These are phyloP conservation scores for Eumeta japonica DNA, from an alignment of 1,140 invertebrate genomes.

Conservation along the genomic window DNA sequence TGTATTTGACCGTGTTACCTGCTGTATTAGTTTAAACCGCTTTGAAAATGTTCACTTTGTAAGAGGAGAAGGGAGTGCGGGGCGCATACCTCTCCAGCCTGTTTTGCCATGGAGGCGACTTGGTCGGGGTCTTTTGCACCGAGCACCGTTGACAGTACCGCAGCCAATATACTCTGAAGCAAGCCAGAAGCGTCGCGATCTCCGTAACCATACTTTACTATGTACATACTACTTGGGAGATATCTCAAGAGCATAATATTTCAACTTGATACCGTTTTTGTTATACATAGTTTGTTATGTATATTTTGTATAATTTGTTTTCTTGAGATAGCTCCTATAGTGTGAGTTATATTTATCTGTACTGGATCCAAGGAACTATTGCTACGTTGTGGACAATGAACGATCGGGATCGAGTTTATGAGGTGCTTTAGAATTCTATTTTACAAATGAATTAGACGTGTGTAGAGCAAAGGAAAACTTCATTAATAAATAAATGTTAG, in stretches of 20 bases:
- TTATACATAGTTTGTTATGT: no score
- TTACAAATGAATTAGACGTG: no score
- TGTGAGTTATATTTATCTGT: constrained; percentile 33
- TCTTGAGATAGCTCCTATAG: constrained; percentile 3
- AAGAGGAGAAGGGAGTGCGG: constrained; percentile 38
- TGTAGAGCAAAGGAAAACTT: no score
- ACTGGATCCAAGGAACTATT: constrained; percentile 27
- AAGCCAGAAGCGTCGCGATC: constrained; percentile 58
- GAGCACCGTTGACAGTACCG: constrained; percentile 82
- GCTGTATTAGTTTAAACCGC: no score
- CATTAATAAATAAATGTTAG: no score
- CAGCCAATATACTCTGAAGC: constrained; percentile 83
- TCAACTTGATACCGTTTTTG: no score
- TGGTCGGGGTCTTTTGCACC: constrained; percentile 86
- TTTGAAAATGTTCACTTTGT: no score
- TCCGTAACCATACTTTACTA: constrained; percentile 55
- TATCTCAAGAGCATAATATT: constrained; percentile 43
- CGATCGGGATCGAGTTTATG: no score
- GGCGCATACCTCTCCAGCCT: constrained; percentile 85
- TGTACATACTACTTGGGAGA: constrained; percentile 37
- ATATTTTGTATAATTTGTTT: no score
- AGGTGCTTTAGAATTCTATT: no score
- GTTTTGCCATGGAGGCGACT: constrained; percentile 86
- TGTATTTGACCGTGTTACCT: no score
- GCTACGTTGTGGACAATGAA: constrained; percentile 27